Percentiles rank a stretch among this genome's conserved stretches.
phyloP scores from a whole-genome alignment of 2,113 vertebrate species.

The Taurulus bubalis region DNA sequence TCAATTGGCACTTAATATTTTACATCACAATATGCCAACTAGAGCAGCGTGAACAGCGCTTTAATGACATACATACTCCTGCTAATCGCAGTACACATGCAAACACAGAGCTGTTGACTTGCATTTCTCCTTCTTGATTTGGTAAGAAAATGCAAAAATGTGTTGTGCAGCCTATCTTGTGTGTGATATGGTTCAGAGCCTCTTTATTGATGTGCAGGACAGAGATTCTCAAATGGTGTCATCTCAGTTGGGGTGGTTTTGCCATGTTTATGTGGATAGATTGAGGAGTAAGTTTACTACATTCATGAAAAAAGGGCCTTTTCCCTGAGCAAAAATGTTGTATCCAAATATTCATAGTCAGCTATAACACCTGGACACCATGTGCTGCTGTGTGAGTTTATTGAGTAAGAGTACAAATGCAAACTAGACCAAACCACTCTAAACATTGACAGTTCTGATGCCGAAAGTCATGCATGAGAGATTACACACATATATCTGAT shows the following conservation, averaged over 20 bases:
- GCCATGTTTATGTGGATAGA: background rate
- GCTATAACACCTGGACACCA: background rate
- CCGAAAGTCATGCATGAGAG: background rate
- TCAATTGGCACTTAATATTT: constrained; percentile 55
- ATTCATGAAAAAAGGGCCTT: background rate
- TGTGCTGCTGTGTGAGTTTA: background rate
- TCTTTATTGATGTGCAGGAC: constrained; percentile 5
- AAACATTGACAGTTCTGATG: background rate
- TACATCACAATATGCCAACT: constrained; percentile 19
- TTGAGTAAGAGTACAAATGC: background rate
- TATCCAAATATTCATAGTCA: background rate
- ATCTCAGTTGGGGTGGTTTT: background rate
- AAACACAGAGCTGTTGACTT: background rate
- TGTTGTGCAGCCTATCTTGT: background rate
- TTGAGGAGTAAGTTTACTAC: background rate
- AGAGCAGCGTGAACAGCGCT: constrained; percentile 21
- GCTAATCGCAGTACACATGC: background rate
- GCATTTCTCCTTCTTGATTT: background rate
- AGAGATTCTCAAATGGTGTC: background rate
- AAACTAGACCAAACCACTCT: background rate
- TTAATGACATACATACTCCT: background rate
- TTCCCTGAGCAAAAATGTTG: too few species aligned
- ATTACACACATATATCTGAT: constrained; percentile 36
- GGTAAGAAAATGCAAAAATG: background rate
- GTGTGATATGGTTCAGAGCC: background rate